A percentile compares a stretch with the other conserved stretches of the same genome.
These are phyloP conservation scores for Engraulis encrasicolus DNA, from an alignment of 2,113 vertebrate species.

Conservation along the genomic window DNA sequence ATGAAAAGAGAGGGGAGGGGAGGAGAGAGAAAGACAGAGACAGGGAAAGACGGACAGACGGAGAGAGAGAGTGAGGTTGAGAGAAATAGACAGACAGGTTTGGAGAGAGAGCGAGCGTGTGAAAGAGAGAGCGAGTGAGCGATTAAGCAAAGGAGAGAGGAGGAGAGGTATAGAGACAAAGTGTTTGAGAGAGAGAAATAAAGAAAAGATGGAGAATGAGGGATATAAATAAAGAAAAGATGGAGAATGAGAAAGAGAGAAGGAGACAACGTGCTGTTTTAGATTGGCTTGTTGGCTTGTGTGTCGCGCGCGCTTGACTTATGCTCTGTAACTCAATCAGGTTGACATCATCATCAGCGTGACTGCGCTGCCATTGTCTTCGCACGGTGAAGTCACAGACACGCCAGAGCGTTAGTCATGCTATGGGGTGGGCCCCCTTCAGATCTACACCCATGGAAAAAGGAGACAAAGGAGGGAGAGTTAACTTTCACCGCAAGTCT, in stretches of 20 bases:
- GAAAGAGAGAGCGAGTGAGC: too few relatives aligned
- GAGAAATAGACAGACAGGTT: too few relatives aligned
- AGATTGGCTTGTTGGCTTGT: not conserved
- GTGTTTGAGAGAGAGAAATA: too few relatives aligned
- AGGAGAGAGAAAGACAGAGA: conserved; percentile 6
- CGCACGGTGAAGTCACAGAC: conserved; percentile 52
- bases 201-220: conserved; percentile 9
- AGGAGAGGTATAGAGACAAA: conserved; percentile 17
- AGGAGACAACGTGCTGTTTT: not conserved
- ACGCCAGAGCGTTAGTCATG: conserved; percentile 52
- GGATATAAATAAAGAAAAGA: too few relatives aligned
- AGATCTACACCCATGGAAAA: conserved; percentile 33
- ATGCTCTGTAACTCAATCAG: conserved; percentile 61
- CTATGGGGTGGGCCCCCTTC: conserved; percentile 44
- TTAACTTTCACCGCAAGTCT: conserved; percentile 26
- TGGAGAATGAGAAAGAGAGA: not conserved
- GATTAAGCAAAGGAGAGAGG: conserved; percentile 26
- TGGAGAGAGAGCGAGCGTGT: too few relatives aligned
- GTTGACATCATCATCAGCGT: conserved; percentile 64
- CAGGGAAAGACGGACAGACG: too few relatives aligned
- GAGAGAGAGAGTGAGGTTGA: too few relatives aligned
- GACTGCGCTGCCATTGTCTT: conserved; percentile 63
- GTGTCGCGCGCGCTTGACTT: not conserved
- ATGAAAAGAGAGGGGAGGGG: conserved; percentile 19
- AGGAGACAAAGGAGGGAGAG: not conserved